Conservation (phyloP, 2,797 vertebrate species). For the Mionectes olivaceus region DNA sequence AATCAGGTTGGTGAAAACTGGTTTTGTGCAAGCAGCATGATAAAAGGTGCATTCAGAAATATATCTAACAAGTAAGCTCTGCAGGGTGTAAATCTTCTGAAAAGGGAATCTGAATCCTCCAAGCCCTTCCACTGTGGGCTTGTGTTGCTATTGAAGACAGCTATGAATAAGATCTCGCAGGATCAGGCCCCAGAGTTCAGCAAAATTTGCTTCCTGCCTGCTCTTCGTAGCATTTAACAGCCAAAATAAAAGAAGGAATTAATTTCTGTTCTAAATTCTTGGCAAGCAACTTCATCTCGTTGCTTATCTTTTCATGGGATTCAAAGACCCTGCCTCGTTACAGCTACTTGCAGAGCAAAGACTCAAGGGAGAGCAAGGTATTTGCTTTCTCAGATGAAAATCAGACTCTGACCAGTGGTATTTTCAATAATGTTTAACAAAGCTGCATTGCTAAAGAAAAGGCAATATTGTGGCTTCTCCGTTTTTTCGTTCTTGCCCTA, state of each 20-base stretch:
- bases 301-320: conserved; percentile 53
- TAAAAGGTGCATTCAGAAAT: conserved; percentile 67
- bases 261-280: conserved; percentile 63
- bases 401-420: not conserved
- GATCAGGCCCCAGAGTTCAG: conserved; percentile 50
- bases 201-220: conserved; percentile 53
- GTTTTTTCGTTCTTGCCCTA: conserved; percentile 55
- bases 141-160: conserved; percentile 40
- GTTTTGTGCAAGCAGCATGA: conserved; percentile 56
- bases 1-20: conserved; percentile 58
- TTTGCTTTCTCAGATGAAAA: conserved; percentile 51
- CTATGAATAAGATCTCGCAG: conserved; percentile 42
- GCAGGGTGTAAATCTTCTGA: conserved; percentile 62
- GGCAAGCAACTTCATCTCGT: conserved; percentile 59
- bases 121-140: conserved; percentile 2
- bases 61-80: conserved; percentile 57
- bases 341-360: not conserved
- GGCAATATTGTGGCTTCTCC: conserved; percentile 53
- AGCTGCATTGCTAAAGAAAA: conserved; percentile 31
- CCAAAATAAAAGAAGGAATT: conserved; percentile 32
- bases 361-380: conserved; percentile 1
- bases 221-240: conserved; percentile 27
- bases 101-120: conserved; percentile 57
- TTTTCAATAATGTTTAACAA: conserved; percentile 53
- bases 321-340: conserved; percentile 21